Evolutionary conservation across 1,140 invertebrate species (phyloP), one percentile per base, ranked within the genome.

Genomic region (Drosophila guanche): DNA sequence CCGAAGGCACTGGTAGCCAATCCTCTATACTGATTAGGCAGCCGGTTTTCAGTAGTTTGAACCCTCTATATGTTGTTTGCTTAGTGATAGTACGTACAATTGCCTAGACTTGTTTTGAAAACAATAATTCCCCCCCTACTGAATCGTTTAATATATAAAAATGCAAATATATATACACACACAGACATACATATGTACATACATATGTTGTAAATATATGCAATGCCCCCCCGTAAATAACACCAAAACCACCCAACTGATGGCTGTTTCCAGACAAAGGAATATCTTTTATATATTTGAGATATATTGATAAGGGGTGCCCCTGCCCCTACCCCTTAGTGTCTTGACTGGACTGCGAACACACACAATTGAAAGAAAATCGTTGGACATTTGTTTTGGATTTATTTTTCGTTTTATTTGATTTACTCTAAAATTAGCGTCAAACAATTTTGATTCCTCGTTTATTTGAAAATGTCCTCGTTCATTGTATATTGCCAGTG

Each of bases 401-500:
- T 7, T 55, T 4, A 10, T 66, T 42, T 45, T 7, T 37, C 53
- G 33, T 58, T 77, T 70, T 65, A 57, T 67, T 45, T 50, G 43
- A 54, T 72, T 73, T 54, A 56, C 79, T 84, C 63, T 86, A 86
- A 80, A 80, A 86, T 85, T 85, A 86, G 81, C 76, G 47, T 85
- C 57, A 86, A 80, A 85, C 73, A 70, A 42, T 85, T 68, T 68
- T 76, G 52, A 58, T 45, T 55, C 79, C 79, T 63, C 46, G 14
- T 23, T 54, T 63, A 0, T 33, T 33, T 33, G 3, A 33, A 33
- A 33, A 25, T 58, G 46, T 51, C 42, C 37, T 62, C 10, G 42
- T 62, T 61, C 29, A 42, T 70, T 84, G 41, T 59, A 55, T 74
- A 52, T 84, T 76, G 61, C 61, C 29, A 59, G 48, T 47, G 54